Base-by-base conservation (phyloP, 2,113 vertebrate genomes). In the Pollachius pollachius region DNA sequence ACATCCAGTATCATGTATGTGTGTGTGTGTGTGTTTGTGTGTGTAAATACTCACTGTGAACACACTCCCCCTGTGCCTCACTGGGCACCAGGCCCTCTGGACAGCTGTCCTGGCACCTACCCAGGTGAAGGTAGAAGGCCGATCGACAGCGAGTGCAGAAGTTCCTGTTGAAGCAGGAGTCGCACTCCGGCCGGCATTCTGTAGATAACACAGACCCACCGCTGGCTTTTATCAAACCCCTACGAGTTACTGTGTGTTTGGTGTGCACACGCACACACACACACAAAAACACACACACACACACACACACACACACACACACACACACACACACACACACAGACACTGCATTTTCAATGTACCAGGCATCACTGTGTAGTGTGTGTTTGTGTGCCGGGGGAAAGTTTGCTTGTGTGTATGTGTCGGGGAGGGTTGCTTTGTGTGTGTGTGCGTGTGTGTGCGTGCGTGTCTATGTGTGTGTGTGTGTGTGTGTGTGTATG, bases 151-250 rank as follows among this genome's bases (percentile, higher is more conserved):
- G 97, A 63, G 95, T 98, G 92, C 97, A 99, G 93, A 99, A 99
- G 92, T 97, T 99, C 93, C 93, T 97, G 92, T 96, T 95, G 93
- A 99, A 99, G 93, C 97, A 99, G 80, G 96, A 96, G 81, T 99
- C 97, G 83, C 97, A 99, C 90, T 98, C 97, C 76, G 94, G 92
- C 93, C 95, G 95, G 89, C 97, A 99, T 93, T 96, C 97, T 99
- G 93, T 13, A 87, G 93, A 93, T 15, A 90, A 75, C 81, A 86
- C 70, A 85, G 77, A 81, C 76, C 72, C 79, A 83, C 76, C 82
- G 56, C 67, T 68, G 52, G 72, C 37, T 70, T 87, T 85, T 84
- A 83, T 81, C 54, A 57, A 81, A 83, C 30, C 72, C 25, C 13
- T 11, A 70, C 67, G 76, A 76, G 79, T 82, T 85, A 84, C 81